Evolutionary conservation across 2,113 vertebrate species (phyloP), one percentile per base, ranked within the genome.

Genomic region (Trachemys scripta): DNA sequence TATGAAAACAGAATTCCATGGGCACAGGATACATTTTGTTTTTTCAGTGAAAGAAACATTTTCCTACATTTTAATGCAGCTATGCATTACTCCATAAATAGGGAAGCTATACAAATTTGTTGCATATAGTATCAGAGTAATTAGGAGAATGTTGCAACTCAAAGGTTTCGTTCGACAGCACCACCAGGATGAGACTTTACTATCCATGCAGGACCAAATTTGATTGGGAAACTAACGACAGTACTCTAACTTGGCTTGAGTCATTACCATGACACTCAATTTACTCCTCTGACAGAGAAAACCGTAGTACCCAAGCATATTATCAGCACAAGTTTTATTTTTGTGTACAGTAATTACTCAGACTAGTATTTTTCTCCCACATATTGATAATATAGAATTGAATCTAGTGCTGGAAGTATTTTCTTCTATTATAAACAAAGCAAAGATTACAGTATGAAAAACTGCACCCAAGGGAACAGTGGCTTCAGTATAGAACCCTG

Each of bases 311-410:
- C 7, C 54, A 78, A 95, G 82, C 79, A 54, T 78, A 49, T 25
- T 88, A 90, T 45, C 75, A 97, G 76, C 83, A 85, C 4, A 49
- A 79, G 9, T 12, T 88, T 96, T 96, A 93, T 2, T 10, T 25
- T 62, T 88, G 72, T 89, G 42, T 92, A 62, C n/a, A 93, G 17
- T 75, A 89, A 35, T 94, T 90, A 93, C 8, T 29, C 49, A 91
- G 84, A 88, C 80, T 69, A 87, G 31, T 47, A 56, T 82, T 95
- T 96, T 94, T 42, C 86, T 95, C n/a, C 80, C 85, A 13, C 81
- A 53, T 96, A 95, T 95, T 97, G 96, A 89, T 80, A 94, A 57
- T 96, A 94, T 88, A 69, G 29, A 80, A 85, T 88, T 62, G 38
- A 90, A 88, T 89, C 42, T 80, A 54, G n/a, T 86, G 50, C 45